Evolutionary conservation across 2,113 vertebrate species (phyloP).

Genomic region (Mohoua ochrocephala): DNA sequence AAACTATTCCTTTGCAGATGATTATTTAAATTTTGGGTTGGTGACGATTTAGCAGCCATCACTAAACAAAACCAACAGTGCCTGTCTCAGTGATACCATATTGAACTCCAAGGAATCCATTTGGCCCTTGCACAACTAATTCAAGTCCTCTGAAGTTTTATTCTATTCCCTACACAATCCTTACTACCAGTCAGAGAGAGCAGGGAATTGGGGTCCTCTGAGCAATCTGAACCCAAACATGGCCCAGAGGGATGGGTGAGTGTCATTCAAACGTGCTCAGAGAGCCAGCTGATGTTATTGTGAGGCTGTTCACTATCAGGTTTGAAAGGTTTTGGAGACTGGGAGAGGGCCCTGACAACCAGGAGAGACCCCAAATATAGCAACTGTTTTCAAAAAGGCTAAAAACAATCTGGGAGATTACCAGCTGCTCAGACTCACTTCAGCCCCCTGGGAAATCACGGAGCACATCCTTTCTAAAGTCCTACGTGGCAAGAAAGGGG

Average conservation of each 20-base stretch:
- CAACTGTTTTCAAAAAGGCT: background rate
- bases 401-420: background rate
- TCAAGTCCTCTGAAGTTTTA: background rate
- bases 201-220: background rate
- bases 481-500: background rate
- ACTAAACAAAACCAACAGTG: background rate
- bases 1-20: background rate
- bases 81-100: background rate
- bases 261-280: background rate
- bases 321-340: background rate
- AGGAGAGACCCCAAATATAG: background rate
- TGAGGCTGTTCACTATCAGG: background rate
- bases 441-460: slow-evolving; percentile 16
- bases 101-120: background rate
- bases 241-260: background rate
- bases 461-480: background rate
- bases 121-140: background rate
- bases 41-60: background rate
- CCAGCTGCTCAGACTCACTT: background rate
- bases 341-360: background rate
- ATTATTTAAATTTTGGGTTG: background rate
- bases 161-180: background rate
- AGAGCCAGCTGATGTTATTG: background rate
- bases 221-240: background rate
- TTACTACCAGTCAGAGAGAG: background rate